Conservation (phyloP, 2,888 invertebrate species). For the Oscheius sp. region DNA sequence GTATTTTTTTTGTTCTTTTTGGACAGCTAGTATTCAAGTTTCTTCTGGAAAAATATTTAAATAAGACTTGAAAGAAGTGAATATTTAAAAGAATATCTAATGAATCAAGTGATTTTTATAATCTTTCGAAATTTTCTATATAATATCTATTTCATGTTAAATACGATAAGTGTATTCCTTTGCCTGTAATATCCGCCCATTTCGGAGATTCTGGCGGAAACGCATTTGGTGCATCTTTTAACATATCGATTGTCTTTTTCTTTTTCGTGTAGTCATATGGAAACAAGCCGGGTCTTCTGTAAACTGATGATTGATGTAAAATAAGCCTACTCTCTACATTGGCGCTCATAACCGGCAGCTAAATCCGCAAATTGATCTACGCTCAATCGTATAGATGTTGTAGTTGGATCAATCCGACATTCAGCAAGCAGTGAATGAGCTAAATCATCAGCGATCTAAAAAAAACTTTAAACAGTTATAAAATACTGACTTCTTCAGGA, state of each 20-base stretch:
- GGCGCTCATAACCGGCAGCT: constrained; percentile 62
- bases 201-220: constrained; percentile 35
- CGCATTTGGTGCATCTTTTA: constrained; percentile 50
- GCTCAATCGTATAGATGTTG: constrained; percentile 55
- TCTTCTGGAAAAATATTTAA: too few relatives aligned
- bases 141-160: neutral
- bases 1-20: too few relatives aligned
- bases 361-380: constrained; percentile 67
- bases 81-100: too few relatives aligned
- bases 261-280: constrained; percentile 61
- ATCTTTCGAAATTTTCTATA: too few relatives aligned
- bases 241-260: constrained; percentile 44
- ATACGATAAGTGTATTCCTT: constrained; percentile 7
- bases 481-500: constrained; percentile 49
- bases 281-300: constrained; percentile 67
- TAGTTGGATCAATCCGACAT: constrained; percentile 48
- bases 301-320: constrained; percentile 4
- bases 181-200: neutral
- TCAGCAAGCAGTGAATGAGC: constrained; percentile 58
- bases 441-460: constrained; percentile 49
- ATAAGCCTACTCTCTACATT: constrained; percentile 50
- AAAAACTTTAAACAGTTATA: neutral
- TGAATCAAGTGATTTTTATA: too few relatives aligned
- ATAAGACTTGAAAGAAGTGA: too few relatives aligned
- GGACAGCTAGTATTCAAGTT: too few relatives aligned